Base-by-base conservation (phyloP, 92 coral and sea anemone genomes). In the Epizoanthus scotinus region DNA sequence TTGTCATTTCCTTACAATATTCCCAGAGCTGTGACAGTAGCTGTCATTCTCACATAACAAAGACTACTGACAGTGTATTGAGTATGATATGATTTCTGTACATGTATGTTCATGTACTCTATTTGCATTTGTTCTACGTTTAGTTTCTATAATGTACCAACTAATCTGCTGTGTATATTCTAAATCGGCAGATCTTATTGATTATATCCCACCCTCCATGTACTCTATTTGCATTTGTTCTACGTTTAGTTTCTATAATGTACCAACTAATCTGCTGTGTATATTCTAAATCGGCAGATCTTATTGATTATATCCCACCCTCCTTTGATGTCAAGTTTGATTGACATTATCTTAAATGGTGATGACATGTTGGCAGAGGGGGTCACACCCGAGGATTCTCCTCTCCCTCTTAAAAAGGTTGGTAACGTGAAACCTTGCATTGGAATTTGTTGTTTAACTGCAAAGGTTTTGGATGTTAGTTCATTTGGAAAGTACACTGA, bases 181-280 rank as follows among this genome's bases (percentile, higher is more conserved):
- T 0, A 34, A 28, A 12, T 29, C 25, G 78, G 5, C 71, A 96
- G 99, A 91, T 89, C 58, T 84, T 96, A 78, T 73, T 96, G 64
- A 96, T 96, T 58, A 91, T 93, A 89, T 79, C 91, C 28, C 97
- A 96, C 83, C 98, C 99, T 18, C 98, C n/a, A n/a, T n/a, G n/a
- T n/a, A n/a, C n/a, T n/a, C n/a, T n/a, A n/a, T n/a, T n/a, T n/a
- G n/a, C n/a, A n/a, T n/a, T 44, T 44, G 52, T 44, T 44, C 52
- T 9, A 8, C 14, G 14, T 44, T 44, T 44, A 34, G 40, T 44
- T 12, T 44, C 12, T 44, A 44, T 8, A 8, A 44, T 8, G 14
- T 44, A 44, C 14, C 0, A 7, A 47, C 52, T 47, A 47, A 47
- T n/a, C 42, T 15, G 26, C 22, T 69, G 36, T 38, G 57, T 65